Base-by-base conservation (phyloP, 2,113 vertebrate genomes). In the Stictonetta naevosa region DNA sequence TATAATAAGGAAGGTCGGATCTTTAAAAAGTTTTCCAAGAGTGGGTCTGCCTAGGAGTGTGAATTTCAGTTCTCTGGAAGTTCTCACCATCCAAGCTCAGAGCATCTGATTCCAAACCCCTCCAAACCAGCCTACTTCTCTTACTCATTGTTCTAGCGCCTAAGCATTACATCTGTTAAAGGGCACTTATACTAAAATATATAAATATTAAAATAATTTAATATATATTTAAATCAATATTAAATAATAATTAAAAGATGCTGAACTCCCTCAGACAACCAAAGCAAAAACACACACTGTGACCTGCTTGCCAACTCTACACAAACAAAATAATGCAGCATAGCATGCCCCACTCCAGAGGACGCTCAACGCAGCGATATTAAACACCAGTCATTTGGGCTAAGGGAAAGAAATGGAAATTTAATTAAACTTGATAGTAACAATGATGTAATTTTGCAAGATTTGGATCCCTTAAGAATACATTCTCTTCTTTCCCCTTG, bases 271-370 rank as follows among this genome's bases (percentile, higher is more conserved):
- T 33, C 86, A 91, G 86, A 73, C 83, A 86, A 89, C 64, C 48
- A 84, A 83, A 83, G n/a, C 68, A 86, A 92, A 81, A 48, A 83
- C 29, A 59, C 25, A 58, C 13, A 38, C 42, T 22, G 25, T 4
- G 36, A 72, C 34, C 63, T 33, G 67, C 69, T 67, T 92, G 79
- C 74, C 67, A 91, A 14, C 56, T 87, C 83, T 3, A 18, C 11
- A 66, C 34, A 77, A 95, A 78, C 38, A 71, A 53, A 95, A 90
- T 73, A 95, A 93, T 42, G 23, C 69, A 73, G n/a, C 55, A 66
- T 74, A 75, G 26, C 5, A 23, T 91, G 72, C 60, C 84, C 26
- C 1, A 16, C 71, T 68, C 84, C 77, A 20, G 83, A 58, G 63
- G 68, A 89, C 31, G 22, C 31, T 13, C 38, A 84, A 88, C 34